Conservation (phyloP, 2,113 vertebrate genomes). For the Ursus arctos region DNA sequence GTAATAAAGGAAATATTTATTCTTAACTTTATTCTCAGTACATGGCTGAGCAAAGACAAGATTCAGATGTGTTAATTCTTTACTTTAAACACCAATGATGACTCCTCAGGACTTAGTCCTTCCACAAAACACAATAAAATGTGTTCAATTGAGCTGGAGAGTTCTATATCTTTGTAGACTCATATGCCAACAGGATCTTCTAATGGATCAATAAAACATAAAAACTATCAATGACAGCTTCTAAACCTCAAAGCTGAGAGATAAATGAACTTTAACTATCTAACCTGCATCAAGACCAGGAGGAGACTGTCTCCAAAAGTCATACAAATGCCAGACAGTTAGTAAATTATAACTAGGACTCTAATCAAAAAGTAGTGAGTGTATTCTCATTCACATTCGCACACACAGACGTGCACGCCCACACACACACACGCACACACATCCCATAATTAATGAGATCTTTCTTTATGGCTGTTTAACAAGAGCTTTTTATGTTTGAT, state of each 20-base stretch:
- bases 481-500: conserved; percentile 61
- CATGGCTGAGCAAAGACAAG: not conserved
- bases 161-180: not conserved
- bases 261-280: not conserved
- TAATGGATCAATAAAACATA: not conserved
- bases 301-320: not conserved
- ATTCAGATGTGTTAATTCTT: not conserved
- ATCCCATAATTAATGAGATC: conserved; percentile 44
- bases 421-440: not conserved
- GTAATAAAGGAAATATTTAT: not conserved
- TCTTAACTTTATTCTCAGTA: not conserved
- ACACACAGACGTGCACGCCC: not conserved
- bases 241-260: not conserved
- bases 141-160: not conserved
- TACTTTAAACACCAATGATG: not conserved
- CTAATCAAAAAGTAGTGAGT: not conserved
- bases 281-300: not conserved
- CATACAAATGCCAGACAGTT: not conserved
- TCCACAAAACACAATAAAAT: not conserved
- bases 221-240: not conserved
- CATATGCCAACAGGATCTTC: not conserved
- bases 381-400: not conserved
- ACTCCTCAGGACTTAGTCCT: not conserved
- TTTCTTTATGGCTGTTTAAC: conserved; percentile 61
- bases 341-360: not conserved